phyloP scores from a whole-genome alignment of 2,888 invertebrate species.

The Eretmocerus hayati region DNA sequence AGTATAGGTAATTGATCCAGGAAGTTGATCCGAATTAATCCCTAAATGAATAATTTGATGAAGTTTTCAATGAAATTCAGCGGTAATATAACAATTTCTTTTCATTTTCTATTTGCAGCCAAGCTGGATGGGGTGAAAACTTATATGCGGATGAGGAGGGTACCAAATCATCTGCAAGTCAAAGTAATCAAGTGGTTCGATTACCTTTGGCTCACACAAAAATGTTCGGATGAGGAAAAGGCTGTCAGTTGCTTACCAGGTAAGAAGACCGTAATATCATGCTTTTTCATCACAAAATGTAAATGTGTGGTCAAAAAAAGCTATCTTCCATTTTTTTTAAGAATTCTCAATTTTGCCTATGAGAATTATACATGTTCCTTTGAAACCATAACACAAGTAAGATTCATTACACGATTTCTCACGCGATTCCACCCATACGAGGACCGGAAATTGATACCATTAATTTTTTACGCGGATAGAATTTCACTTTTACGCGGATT shows the following conservation, averaged over 20 bases:
- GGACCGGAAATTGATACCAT: no score
- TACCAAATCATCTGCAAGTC: slow-evolving; percentile 90
- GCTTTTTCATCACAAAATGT: not conserved
- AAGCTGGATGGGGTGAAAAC: slow-evolving; percentile 98
- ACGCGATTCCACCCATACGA: no score
- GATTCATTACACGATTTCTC: no score
- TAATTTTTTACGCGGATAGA: no score
- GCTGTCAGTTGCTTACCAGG: slow-evolving; percentile 87
- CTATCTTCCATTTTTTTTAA: not conserved
- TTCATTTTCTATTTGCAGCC: slow-evolving; percentile 59
- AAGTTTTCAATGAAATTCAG: no score
- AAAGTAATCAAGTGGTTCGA: slow-evolving; percentile 99
- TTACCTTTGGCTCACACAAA: slow-evolving; percentile 97
- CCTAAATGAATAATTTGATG: no score
- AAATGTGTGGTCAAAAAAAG: not conserved
- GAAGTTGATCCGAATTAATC: no score
- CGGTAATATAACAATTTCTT: no score
- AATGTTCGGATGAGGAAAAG: slow-evolving; percentile 95
- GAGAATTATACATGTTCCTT: no score
- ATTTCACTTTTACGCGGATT: no score
- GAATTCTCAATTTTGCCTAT: no score
- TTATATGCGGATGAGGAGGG: slow-evolving; percentile 94
- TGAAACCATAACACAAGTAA: no score
- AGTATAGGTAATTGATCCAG: not conserved
- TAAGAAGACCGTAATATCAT: slow-evolving; percentile 31